phyloP scores from a whole-genome alignment of 1,140 invertebrate genomes.

The Drosophila sturtevanti region DNA sequence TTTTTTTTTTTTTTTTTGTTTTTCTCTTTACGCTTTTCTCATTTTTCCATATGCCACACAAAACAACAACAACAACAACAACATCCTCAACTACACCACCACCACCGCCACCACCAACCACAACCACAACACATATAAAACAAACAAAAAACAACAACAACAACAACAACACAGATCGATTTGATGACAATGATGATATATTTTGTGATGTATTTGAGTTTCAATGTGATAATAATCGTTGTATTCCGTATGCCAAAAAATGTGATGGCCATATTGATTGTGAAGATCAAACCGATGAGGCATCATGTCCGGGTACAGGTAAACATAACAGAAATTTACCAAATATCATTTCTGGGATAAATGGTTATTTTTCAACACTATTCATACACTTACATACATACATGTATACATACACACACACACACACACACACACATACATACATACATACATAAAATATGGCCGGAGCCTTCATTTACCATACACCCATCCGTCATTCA shows the following conservation, averaged over 20 bases:
- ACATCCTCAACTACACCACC: not conserved
- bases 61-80: constrained; percentile 16
- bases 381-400: constrained; percentile 12
- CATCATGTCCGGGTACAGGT: constrained; percentile 83
- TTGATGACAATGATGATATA: constrained; percentile 55
- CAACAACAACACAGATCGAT: constrained; percentile 39
- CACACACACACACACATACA: constrained; percentile 17
- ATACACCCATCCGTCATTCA: not conserved
- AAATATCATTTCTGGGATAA: too few species aligned
- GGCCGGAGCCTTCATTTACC: constrained; percentile 11
- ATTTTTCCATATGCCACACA: constrained; percentile 20
- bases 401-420: constrained; percentile 1
- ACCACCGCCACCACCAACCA: constrained; percentile 33
- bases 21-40: constrained; percentile 22
- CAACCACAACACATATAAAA: too few species aligned
- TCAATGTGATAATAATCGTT: constrained; percentile 79
- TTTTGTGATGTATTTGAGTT: constrained; percentile 73
- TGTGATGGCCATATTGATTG: constrained; percentile 90
- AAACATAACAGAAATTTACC: constrained; percentile 30
- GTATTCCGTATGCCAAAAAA: constrained; percentile 83
- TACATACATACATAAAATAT: too few species aligned
- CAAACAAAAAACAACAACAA: constrained; percentile 32
- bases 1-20: not conserved
- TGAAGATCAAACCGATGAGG: constrained; percentile 89
- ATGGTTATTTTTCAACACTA: not conserved